Conservation (phyloP, 2,888 invertebrate species). For the Agriopis aurantiaria region DNA sequence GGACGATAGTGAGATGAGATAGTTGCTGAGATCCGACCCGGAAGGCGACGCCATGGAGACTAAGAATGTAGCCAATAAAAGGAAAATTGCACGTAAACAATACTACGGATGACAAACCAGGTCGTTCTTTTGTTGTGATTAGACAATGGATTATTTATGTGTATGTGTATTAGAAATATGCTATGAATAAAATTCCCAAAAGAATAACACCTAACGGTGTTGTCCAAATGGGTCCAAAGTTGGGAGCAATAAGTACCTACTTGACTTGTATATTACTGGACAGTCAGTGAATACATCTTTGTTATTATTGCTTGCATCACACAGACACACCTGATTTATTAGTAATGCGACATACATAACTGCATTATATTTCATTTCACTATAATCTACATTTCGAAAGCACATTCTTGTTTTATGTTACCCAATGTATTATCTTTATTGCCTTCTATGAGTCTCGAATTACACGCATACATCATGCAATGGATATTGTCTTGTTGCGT, state of each 20-base stretch:
- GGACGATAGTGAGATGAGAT: slow-evolving; percentile 19
- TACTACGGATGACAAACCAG: slow-evolving; percentile 8
- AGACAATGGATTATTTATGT: background rate
- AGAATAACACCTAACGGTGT: too few relatives aligned
- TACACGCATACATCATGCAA: slow-evolving; percentile 44
- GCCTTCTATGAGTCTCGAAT: slow-evolving; percentile 41
- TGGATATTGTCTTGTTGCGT: slow-evolving; percentile 45
- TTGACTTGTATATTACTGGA: background rate
- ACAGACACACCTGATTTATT: slow-evolving; percentile 17
- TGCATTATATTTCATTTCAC: slow-evolving; percentile 25
- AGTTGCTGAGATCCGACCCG: slow-evolving; percentile 10
- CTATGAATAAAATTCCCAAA: background rate
- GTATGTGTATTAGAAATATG: background rate
- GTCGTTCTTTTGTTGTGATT: background rate
- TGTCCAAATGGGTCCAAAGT: background rate
- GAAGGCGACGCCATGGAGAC: slow-evolving; percentile 32
- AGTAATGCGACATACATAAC: slow-evolving; percentile 13
- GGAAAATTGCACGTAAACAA: slow-evolving; percentile 24
- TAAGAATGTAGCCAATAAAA: slow-evolving; percentile 30
- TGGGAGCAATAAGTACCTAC: background rate
- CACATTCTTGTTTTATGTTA: slow-evolving; percentile 41
- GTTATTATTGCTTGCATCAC: slow-evolving; percentile 10
- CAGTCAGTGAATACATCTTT: background rate
- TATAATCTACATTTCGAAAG: slow-evolving; percentile 43
- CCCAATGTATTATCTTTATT: slow-evolving; percentile 43